A percentile compares a stretch with the other conserved stretches of the same genome.
These are phyloP conservation scores for Rhabditoides inermis DNA, from an alignment of 2,888 invertebrate genomes.

Conservation along the genomic window DNA sequence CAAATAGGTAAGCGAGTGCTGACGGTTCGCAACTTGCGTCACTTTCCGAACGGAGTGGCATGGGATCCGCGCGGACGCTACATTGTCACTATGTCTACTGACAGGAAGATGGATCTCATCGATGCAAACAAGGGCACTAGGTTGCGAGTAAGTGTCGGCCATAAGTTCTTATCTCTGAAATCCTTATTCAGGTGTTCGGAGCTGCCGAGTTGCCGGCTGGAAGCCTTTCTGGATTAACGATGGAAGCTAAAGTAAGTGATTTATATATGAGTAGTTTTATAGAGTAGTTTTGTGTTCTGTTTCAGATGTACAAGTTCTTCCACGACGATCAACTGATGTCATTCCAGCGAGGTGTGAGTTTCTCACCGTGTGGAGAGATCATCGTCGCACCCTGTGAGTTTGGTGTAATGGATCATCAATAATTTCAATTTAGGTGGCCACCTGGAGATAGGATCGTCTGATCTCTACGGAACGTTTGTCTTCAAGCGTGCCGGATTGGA, in stretches of 20 bases:
- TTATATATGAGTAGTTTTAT: neutral
- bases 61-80: conserved; percentile 49
- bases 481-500: conserved; percentile 59
- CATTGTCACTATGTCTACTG: conserved; percentile 45
- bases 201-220: conserved; percentile 15
- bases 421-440: conserved; percentile 30
- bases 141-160: no score
- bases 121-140: conserved; percentile 41
- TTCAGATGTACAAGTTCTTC: conserved; percentile 61
- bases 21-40: conserved; percentile 30
- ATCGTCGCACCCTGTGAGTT: conserved; percentile 72
- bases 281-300: neutral
- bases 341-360: conserved; percentile 79
- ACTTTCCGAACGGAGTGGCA: conserved; percentile 44
- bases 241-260: conserved; percentile 2
- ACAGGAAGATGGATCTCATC: conserved; percentile 43
- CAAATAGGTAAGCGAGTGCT: conserved; percentile 40
- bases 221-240: neutral
- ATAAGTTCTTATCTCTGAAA: no score
- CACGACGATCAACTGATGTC: conserved; percentile 88
- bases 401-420: conserved; percentile 1
- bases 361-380: conserved; percentile 82
- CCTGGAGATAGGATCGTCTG: conserved; percentile 49
- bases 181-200: no score
- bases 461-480: conserved; percentile 60